These are phyloP conservation scores for Augiades crinisus DNA, from an alignment of 2,888 invertebrate species.

Conservation along the genomic window DNA sequence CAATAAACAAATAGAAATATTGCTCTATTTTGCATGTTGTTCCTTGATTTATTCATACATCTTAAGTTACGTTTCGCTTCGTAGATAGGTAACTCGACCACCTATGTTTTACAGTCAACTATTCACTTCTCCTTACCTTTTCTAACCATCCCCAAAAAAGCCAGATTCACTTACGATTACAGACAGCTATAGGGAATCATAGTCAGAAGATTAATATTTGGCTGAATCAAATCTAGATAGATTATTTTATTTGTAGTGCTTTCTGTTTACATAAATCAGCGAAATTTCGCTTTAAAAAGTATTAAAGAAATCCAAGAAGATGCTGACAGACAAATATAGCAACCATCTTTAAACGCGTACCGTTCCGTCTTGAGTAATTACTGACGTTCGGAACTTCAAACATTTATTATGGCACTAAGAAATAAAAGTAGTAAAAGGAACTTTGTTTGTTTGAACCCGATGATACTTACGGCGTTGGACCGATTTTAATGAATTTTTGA, in stretches of 20 bases:
- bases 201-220: too few species aligned
- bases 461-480: background rate
- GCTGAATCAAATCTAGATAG: too few species aligned
- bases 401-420: constrained; percentile 1
- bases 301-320: background rate
- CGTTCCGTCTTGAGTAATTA: constrained; percentile 16
- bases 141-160: too few species aligned
- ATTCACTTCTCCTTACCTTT: too few species aligned
- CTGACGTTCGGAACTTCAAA: constrained; percentile 4
- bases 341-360: constrained; percentile 7
- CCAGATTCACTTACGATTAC: too few species aligned
- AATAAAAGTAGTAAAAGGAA: background rate
- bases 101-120: too few species aligned
- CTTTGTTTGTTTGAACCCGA: background rate
- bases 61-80: too few species aligned
- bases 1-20: background rate
- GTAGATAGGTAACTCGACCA: too few species aligned
- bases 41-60: too few species aligned
- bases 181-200: too few species aligned
- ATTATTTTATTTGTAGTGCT: background rate
- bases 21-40: background rate
- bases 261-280: background rate
- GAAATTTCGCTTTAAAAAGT: background rate
- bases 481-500: background rate
- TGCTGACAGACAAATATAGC: constrained; percentile 4